These are phyloP conservation scores for Siphonodentalium dalli DNA, from an alignment of 2,888 invertebrate species.

Conservation along the genomic window DNA sequence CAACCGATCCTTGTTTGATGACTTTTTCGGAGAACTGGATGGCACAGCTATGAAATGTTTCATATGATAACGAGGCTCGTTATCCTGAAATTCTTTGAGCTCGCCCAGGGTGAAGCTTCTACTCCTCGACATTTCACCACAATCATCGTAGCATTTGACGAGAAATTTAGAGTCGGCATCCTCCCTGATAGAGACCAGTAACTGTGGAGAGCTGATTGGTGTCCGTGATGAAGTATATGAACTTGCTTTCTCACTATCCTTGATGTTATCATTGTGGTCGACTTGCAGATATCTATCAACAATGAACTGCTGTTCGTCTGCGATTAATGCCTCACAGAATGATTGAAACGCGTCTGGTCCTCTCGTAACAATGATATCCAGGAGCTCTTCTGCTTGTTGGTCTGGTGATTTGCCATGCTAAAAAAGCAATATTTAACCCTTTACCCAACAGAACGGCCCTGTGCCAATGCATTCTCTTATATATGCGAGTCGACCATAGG, in stretches of 20 bases:
- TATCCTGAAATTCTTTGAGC: slow-evolving; percentile 4
- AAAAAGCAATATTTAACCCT: too few relatives aligned
- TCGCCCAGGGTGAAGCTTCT: neutral
- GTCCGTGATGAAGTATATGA: neutral
- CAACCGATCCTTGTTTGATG: neutral
- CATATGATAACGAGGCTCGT: slow-evolving; percentile 11
- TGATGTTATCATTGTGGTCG: slow-evolving; percentile 4
- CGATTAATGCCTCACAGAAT: slow-evolving; percentile 51
- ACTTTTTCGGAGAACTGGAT: neutral
- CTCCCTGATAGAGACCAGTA: neutral
- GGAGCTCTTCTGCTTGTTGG: slow-evolving; percentile 46
- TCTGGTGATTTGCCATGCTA: slow-evolving; percentile 40
- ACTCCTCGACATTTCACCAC: neutral
- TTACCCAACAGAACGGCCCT: too few relatives aligned
- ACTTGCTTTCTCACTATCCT: slow-evolving; percentile 2
- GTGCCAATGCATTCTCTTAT: too few relatives aligned
- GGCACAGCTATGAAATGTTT: slow-evolving; percentile 25
- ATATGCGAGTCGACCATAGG: too few relatives aligned
- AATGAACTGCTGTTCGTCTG: slow-evolving; percentile 43
- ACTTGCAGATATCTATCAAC: slow-evolving; percentile 38
- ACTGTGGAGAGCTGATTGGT: neutral
- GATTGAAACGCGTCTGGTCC: slow-evolving; percentile 44
- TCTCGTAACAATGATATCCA: slow-evolving; percentile 39
- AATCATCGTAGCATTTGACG: slow-evolving; percentile 11
- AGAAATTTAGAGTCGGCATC: neutral